Percentiles rank a stretch among this genome's conserved stretches.
Evolutionary conservation across 2,797 vertebrate species (phyloP).

Genomic region (Sebastes iracundus): DNA sequence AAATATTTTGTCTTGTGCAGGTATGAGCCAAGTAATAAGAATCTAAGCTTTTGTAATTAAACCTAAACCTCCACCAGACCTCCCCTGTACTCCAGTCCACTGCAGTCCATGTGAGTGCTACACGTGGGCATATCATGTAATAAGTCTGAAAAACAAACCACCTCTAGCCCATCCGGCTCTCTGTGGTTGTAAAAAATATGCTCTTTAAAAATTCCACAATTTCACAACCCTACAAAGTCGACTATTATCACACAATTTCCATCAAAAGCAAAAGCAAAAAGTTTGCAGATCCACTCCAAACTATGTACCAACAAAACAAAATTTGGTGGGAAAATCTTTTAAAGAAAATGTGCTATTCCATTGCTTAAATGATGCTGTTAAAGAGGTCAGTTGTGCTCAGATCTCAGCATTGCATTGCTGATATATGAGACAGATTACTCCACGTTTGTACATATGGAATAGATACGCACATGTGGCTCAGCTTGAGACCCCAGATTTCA

Average conservation of each 20-base stretch:
- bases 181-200: conserved; percentile 5
- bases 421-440: conserved; percentile 28
- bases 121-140: neutral
- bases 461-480: conserved; percentile 69
- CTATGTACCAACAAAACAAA: neutral
- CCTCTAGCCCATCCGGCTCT: conserved; percentile 18
- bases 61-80: conserved; percentile 10
- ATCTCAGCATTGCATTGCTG: neutral
- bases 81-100: conserved; percentile 6
- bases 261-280: neutral
- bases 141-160: conserved; percentile 35
- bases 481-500: conserved; percentile 55
- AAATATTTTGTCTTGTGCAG: neutral
- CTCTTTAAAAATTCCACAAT: neutral
- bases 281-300: neutral
- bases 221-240: neutral
- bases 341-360: neutral
- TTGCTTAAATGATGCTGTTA: neutral
- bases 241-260: neutral
- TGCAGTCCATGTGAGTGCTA: neutral
- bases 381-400: neutral
- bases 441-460: conserved; percentile 35
- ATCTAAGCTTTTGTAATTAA: neutral
- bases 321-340: neutral
- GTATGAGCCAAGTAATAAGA: neutral